Evolutionary conservation across 2,113 vertebrate species (phyloP).

Genomic region (rat (Rattus norvegicus)): DNA sequence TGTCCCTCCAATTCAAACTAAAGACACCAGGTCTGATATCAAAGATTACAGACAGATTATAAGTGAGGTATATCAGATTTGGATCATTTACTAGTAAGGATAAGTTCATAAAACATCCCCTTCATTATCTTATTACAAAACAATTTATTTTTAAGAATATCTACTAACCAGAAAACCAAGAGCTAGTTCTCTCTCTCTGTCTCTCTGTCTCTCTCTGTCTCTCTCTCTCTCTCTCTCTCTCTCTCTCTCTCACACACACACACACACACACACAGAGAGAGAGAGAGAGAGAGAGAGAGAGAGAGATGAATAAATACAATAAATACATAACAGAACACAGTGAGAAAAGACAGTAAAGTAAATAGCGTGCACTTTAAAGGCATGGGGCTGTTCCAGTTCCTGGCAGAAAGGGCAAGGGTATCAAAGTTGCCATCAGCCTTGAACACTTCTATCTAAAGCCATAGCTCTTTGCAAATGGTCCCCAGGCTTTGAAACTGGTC

Average conservation of each 20-base stretch:
- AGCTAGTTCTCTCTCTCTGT: not conserved
- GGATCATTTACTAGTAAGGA: not conserved
- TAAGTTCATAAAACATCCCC: not conserved
- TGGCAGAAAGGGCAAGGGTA: not conserved
- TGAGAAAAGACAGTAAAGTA: not conserved
- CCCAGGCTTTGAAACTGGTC: slow-evolving; percentile 18
- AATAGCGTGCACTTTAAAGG: not conserved
- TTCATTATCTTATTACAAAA: not conserved
- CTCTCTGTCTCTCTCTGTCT: not conserved
- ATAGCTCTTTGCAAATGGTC: not conserved
- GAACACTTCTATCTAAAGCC: not conserved
- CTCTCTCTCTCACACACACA: not conserved
- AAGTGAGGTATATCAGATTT: not conserved
- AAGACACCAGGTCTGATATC: not conserved
- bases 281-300: not conserved
- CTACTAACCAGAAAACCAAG: not conserved
- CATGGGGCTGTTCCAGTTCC: not conserved
- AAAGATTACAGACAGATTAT: not conserved
- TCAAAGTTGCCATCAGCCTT: not conserved
- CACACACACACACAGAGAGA: not conserved
- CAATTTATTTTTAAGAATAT: not conserved
- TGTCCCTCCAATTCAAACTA: not conserved
- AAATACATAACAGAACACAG: not conserved
- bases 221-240: not conserved
- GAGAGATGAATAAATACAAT: not conserved